Conservation (phyloP, 2,113 vertebrate genomes). For the Pongo abelii region DNA sequence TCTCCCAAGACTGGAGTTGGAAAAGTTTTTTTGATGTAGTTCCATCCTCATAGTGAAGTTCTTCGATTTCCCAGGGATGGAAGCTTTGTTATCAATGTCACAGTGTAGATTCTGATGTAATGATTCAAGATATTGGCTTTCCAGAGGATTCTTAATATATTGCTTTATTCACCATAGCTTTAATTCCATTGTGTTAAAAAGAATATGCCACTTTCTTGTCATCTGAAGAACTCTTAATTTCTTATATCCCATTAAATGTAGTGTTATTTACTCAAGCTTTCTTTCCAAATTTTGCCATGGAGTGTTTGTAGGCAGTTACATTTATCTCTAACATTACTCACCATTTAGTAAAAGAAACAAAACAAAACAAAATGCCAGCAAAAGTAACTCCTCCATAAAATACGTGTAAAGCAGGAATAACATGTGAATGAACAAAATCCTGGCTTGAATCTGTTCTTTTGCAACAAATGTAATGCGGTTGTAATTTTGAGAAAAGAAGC, state of each 20-base stretch:
- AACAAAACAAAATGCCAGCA: constrained; percentile 52
- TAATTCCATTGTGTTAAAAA: background rate
- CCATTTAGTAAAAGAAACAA: constrained; percentile 57
- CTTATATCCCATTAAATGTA: constrained; percentile 31
- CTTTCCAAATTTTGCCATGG: constrained; percentile 29
- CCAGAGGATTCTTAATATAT: background rate
- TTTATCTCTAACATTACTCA: constrained; percentile 58
- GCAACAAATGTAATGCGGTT: constrained; percentile 56
- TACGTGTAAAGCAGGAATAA: constrained; percentile 46
- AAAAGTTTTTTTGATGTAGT: background rate
- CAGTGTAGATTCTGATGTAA: background rate
- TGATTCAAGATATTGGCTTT: background rate
- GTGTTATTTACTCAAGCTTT: constrained; percentile 50
- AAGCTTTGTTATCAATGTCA: background rate
- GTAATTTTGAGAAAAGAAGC: constrained; percentile 69
- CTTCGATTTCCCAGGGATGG: background rate
- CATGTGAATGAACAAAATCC: constrained; percentile 56
- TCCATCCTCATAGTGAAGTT: background rate
- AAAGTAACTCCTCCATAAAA: constrained; percentile 58
- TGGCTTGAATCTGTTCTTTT: constrained; percentile 47
- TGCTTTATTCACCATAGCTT: background rate
- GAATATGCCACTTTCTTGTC: constrained; percentile 11
- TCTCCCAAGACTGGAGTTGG: background rate
- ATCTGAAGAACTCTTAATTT: constrained; percentile 42
- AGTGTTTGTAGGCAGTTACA: constrained; percentile 59